phyloP scores from a whole-genome alignment of 37 sponge, comb jelly and placozoan genomes.

The Theonella swinhoei region DNA sequence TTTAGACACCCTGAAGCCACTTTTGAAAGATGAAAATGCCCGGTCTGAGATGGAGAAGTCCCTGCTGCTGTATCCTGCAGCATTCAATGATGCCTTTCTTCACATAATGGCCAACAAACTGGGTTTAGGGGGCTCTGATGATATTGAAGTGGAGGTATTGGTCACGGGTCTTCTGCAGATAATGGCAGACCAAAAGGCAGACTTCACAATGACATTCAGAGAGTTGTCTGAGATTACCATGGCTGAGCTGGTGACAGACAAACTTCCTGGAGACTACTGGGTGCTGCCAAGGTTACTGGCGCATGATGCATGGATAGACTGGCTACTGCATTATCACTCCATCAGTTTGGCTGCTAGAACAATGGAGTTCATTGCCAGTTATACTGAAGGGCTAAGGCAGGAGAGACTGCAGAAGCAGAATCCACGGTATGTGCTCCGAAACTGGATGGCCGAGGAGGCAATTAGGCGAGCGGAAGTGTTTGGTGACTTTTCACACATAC shows the following conservation, averaged over 20 bases:
- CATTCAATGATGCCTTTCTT: constrained; percentile 16
- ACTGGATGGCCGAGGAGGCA: constrained; percentile 56
- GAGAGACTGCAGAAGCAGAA: constrained; percentile 5
- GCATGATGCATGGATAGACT: neutral
- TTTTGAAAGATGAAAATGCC: constrained; percentile 2
- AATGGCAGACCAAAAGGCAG: constrained; percentile 22
- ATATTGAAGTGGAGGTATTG: neutral
- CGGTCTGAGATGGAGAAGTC: neutral
- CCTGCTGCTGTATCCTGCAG: neutral
- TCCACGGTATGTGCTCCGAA: constrained; percentile 53
- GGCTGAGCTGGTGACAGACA: neutral
- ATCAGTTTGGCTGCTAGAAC: neutral
- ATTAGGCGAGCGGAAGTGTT: constrained; percentile 14
- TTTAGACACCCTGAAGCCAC: constrained; percentile 14
- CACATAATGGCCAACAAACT: constrained; percentile 38
- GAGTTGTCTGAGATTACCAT: constrained; percentile 41
- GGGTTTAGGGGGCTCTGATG: constrained; percentile 4
- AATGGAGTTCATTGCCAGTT: neutral
- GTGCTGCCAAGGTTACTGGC: neutral
- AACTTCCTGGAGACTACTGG: neutral
- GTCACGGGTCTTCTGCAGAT: constrained; percentile 23
- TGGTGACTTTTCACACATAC: constrained; percentile 23
- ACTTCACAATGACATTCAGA: constrained; percentile 56
- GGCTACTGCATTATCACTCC: neutral
- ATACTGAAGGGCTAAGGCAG: neutral